These are phyloP conservation scores for Hiodon alosoides DNA, from an alignment of 2,113 vertebrate genomes.

Conservation along the genomic window DNA sequence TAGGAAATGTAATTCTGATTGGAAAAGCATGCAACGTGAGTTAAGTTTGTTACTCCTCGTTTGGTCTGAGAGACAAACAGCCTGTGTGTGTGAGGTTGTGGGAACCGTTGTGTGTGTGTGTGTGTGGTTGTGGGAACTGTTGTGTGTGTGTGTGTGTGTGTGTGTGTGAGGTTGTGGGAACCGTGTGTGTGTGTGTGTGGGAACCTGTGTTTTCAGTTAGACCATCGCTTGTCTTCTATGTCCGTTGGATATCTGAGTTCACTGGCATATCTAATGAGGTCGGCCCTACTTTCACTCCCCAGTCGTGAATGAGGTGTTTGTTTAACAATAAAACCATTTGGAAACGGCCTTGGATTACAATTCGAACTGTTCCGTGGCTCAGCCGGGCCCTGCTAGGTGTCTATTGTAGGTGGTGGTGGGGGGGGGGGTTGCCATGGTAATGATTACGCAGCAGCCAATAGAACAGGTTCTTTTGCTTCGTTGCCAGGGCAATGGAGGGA, in stretches of 20 bases:
- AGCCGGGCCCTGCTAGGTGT: slow-evolving; percentile 9
- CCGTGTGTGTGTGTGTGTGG: no score
- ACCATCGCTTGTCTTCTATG: not conserved
- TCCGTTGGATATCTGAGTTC: not conserved
- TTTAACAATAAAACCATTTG: not conserved
- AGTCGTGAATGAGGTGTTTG: slow-evolving; percentile 7
- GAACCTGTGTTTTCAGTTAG: not conserved
- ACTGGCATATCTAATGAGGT: not conserved
- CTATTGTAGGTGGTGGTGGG: slow-evolving; percentile 20
- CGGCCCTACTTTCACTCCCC: not conserved
- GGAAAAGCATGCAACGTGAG: no score
- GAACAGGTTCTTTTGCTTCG: slow-evolving; percentile 4
- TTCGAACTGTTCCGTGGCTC: slow-evolving; percentile 3
- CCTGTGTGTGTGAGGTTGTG: no score
- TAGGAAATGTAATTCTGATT: no score
- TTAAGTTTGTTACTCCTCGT: no score
- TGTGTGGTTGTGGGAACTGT: not conserved
- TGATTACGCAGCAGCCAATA: slow-evolving; percentile 19
- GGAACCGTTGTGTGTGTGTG: no score
- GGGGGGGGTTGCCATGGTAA: slow-evolving; percentile 29
- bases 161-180: not conserved
- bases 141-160: no score
- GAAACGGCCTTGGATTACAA: slow-evolving; percentile 9
- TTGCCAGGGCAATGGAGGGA: slow-evolving; percentile 15
- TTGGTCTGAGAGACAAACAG: no score